A percentile compares a stretch with the other conserved stretches of the same genome.
phyloP scores from a whole-genome alignment of 92 coral and sea anemone genomes.

The Phenganax stokvisi region DNA sequence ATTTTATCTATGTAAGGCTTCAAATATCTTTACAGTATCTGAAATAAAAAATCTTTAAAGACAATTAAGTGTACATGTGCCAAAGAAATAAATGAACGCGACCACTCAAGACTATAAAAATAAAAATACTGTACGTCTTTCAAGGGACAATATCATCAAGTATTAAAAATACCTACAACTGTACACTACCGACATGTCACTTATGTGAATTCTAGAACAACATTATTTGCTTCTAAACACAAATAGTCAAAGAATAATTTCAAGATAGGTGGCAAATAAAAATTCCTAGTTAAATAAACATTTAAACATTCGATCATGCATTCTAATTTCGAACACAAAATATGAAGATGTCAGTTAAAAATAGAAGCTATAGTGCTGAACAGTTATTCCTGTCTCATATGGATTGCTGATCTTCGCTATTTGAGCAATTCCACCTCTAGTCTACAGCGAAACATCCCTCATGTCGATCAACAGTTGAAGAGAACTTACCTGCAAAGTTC shows the following conservation, averaged over 20 bases:
- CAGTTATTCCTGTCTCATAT: not conserved
- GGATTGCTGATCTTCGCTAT: not conserved
- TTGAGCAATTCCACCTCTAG: not conserved
- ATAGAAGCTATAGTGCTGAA: not conserved
- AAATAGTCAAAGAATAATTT: not conserved
- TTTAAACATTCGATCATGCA: conserved; percentile 12
- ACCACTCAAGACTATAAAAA: no score
- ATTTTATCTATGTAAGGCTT: no score
- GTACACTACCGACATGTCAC: no score
- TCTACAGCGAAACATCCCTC: not conserved
- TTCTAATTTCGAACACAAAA: not conserved
- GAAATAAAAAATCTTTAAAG: no score
- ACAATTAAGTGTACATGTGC: no score
- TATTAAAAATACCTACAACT: no score
- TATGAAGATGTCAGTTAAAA: not conserved
- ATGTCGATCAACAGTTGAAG: conserved; percentile 30
- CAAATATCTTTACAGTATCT: no score
- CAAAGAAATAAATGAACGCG: no score
- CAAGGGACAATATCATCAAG: no score
- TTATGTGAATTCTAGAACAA: not conserved
- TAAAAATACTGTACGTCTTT: no score
- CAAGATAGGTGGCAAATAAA: not conserved
- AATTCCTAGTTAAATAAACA: not conserved
- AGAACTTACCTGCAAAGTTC: conserved; percentile 24
- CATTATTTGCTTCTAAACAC: not conserved